Base-by-base conservation (phyloP, 30 jellyfish, hydroid and myxozoan genomes). In the Aurelia sp. region DNA sequence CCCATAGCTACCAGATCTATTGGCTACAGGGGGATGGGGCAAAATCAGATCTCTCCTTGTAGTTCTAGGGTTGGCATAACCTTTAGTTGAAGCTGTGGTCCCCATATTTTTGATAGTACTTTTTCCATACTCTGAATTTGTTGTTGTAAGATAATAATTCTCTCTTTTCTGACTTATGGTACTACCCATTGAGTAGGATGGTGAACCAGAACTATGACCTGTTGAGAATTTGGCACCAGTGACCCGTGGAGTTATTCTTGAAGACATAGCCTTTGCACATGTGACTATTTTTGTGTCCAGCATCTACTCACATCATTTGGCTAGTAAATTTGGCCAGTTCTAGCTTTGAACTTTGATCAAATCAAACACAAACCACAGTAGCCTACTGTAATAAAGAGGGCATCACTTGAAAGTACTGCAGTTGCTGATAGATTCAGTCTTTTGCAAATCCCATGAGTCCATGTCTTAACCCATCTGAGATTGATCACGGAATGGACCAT, bases 141-240 rank as follows among this genome's bases (percentile, higher is more conserved):
- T 69, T 61, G 82, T 72, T 17, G 66, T 51, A 59, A 41, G 19
- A 73, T 72, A 52, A 67, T 33, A 52, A 67, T 33, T 40, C 17
- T 72, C 88, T 16, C 52, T 47, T 13, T 8, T 40, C 22, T 62
- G 69, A 33, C 93, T 84, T 17, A 84, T 15, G 20, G 51, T 62
- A 44, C 87, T 21, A 59, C 93, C 88, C 93, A 84, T 84, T 57
- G 50, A 72, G 66, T 48, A 74, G 4, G 92, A 4, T 47, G 93
- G 48, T 2, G 76, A 13, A n/a, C 55, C 11, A 13, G 82, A 27
- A 9, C 22, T 30, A 17, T 7, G 57, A 7, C 66, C 66, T 9
- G 21, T 65, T 13, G 81, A 13, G 13, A 71, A 40, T 71, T 41
- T 71, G 67, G 9, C n/a, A 13, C 62, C 61, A 51, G 61, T 57